Percentiles rank a stretch among this genome's conserved stretches.
Conservation (phyloP, 2,113 vertebrate species). For the Pomatorhinus ruficollis region DNA sequence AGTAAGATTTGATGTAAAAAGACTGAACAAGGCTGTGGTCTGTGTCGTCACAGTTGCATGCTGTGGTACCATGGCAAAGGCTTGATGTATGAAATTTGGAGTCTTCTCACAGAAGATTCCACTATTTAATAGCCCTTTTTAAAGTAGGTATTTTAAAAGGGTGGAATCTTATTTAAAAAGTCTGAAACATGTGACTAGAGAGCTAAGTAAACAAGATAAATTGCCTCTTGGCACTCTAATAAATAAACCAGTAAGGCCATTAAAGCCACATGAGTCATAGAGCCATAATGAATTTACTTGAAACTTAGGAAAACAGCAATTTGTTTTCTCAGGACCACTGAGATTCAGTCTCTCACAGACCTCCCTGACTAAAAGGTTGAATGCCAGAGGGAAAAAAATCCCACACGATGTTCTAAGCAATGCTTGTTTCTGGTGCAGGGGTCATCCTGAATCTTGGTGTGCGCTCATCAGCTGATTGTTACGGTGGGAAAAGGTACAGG, state of each 20-base stretch:
- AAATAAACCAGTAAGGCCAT: slow-evolving; percentile 19
- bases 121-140: background rate
- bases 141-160: background rate
- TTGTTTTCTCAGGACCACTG: slow-evolving; percentile 48
- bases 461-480: background rate
- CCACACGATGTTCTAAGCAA: background rate
- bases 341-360: slow-evolving; percentile 4
- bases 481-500: accelerated
- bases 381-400: background rate
- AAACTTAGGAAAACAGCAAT: slow-evolving; percentile 31
- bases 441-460: background rate
- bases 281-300: slow-evolving; percentile 51
- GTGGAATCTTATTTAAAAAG: background rate
- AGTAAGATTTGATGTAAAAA: background rate
- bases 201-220: slow-evolving; percentile 33
- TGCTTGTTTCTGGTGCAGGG: background rate
- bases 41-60: background rate
- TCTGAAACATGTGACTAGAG: background rate
- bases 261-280: slow-evolving; percentile 59
- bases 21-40: background rate
- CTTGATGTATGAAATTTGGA: background rate
- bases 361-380: slow-evolving; percentile 15
- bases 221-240: background rate
- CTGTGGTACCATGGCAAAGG: background rate
- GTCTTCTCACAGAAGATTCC: background rate